phyloP scores from a whole-genome alignment of 2,797 vertebrate species.

The Valencia hispanica region DNA sequence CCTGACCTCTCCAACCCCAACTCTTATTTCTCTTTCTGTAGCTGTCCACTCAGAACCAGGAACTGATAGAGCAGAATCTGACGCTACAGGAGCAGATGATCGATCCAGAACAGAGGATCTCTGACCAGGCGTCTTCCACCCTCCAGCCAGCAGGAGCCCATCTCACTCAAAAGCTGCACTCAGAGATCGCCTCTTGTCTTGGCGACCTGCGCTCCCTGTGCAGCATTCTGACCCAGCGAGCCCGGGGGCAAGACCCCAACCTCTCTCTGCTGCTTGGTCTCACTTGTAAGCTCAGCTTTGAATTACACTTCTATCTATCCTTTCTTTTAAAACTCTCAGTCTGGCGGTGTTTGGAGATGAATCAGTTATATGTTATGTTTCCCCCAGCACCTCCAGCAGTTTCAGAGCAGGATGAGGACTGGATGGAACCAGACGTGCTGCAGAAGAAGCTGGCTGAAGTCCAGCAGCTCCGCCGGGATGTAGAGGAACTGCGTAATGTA shows the following conservation, averaged over 20 bases:
- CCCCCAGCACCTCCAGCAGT: slow-evolving; percentile 77
- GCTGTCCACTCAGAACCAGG: slow-evolving; percentile 95
- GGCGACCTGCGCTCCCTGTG: slow-evolving; percentile 92
- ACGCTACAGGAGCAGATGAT: slow-evolving; percentile 90
- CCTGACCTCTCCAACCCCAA: not conserved
- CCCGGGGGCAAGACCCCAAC: slow-evolving; percentile 94
- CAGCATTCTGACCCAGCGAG: slow-evolving; percentile 92
- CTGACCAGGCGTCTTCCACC: slow-evolving; percentile 63
- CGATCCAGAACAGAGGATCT: slow-evolving; percentile 65
- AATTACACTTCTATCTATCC: no score
- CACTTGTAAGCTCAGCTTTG: slow-evolving; percentile 82
- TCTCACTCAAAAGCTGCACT: slow-evolving; percentile 84
- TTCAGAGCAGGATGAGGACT: slow-evolving; percentile 81
- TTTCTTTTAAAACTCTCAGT: not conserved
- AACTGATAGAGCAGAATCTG: slow-evolving; percentile 94
- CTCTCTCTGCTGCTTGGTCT: slow-evolving; percentile 95
- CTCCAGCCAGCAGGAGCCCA: slow-evolving; percentile 74
- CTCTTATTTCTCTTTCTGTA: slow-evolving; percentile 53
- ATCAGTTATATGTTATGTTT: not conserved
- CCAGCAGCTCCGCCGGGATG: slow-evolving; percentile 89
- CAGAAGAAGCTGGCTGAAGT: slow-evolving; percentile 90
- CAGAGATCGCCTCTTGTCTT: slow-evolving; percentile 89
- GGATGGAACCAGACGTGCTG: slow-evolving; percentile 86
- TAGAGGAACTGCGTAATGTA: slow-evolving; percentile 92
- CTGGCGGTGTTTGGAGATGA: not conserved